These are phyloP conservation scores for Lateolabrax maculatus DNA, from an alignment of 2,797 vertebrate genomes.

Conservation along the genomic window DNA sequence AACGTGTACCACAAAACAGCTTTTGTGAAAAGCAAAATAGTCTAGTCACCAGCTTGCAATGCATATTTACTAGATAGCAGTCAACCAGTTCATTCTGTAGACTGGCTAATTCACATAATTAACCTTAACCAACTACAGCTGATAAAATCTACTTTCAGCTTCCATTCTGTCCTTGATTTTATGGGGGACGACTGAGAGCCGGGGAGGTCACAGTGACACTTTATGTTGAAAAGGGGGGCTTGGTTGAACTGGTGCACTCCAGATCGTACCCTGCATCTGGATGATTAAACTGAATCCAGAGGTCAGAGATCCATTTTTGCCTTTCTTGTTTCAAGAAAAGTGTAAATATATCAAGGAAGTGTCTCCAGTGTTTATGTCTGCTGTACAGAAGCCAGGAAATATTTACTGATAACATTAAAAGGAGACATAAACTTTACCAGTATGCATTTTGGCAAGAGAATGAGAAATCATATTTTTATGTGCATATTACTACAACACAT, in stretches of 20 bases:
- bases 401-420: conserved; percentile 11
- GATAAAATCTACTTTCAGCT: neutral
- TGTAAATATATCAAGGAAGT: neutral
- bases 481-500: conserved; percentile 10
- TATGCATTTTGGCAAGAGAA: conserved; percentile 6
- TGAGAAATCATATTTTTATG: neutral
- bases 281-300: neutral
- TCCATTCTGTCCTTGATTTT: neutral
- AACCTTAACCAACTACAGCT: neutral
- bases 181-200: neutral
- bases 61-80: neutral
- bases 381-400: neutral
- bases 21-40: neutral
- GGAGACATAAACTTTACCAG: conserved; percentile 10
- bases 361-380: neutral
- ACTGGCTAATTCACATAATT: neutral
- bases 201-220: neutral
- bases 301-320: neutral
- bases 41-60: neutral
- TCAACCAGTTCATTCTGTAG: neutral
- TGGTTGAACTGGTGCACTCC: neutral
- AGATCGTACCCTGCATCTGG: neutral
- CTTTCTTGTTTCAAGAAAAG: neutral
- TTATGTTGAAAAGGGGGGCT: neutral
- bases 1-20: neutral